A percentile compares a stretch with the other conserved stretches of the same genome.
Conservation (phyloP, 2,113 vertebrate genomes). For the Egretta garzetta region DNA sequence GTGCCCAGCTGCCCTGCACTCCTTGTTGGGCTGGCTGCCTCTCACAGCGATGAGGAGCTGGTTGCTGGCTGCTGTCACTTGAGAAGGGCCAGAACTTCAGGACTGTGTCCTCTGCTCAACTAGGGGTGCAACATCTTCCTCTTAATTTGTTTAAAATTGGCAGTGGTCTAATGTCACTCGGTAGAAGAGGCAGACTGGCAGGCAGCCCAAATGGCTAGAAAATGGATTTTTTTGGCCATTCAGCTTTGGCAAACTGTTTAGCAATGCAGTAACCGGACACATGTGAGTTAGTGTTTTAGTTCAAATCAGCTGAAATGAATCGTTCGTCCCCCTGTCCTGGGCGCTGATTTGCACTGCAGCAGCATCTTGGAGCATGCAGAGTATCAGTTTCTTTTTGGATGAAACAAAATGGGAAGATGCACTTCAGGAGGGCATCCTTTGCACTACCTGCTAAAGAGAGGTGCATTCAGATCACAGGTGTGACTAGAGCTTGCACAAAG, state of each 20-base stretch:
- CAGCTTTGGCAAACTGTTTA: background rate
- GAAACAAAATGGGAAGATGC: background rate
- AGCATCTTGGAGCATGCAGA: background rate
- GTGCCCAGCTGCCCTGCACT: background rate
- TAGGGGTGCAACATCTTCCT: background rate
- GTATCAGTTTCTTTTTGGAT: background rate
- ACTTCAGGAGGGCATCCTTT: background rate
- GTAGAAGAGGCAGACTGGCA: background rate
- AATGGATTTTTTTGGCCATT: background rate
- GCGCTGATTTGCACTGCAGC: background rate
- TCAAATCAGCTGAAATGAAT: fast-evolving
- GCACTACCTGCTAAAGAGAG: background rate
- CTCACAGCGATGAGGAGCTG: background rate
- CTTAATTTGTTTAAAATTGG: background rate
- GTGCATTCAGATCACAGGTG: background rate
- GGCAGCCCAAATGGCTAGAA: background rate
- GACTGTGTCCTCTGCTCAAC: fast-evolving
- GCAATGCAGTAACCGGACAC: fast-evolving
- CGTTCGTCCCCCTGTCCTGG: background rate
- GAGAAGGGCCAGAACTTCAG: background rate
- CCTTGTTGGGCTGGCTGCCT: background rate
- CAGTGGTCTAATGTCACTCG: background rate
- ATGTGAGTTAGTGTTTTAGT: background rate
- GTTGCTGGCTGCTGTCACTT: background rate
- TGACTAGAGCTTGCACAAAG: background rate